Percentiles rank a stretch among this genome's conserved stretches.
Conservation (phyloP, 2,888 invertebrate genomes). For the Creontiades dilutus region DNA sequence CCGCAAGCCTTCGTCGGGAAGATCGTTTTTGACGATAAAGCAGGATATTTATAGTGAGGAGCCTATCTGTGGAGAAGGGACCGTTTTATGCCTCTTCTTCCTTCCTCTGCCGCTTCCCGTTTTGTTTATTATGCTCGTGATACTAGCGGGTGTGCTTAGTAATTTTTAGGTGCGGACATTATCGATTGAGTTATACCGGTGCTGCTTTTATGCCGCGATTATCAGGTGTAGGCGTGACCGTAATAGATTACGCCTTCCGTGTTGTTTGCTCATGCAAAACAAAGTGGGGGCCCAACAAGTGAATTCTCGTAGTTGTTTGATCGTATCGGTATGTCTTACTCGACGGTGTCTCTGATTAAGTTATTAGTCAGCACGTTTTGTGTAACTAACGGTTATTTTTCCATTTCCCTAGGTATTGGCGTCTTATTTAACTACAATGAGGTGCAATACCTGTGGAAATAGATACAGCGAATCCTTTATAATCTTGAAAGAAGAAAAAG, state of each 20-base stretch:
- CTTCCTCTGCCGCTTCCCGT: constrained; percentile 42
- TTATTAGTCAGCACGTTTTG: too few relatives aligned
- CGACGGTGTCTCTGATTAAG: not conserved
- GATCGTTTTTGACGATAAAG: constrained; percentile 48
- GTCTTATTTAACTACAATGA: too few relatives aligned
- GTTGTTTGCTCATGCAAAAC: constrained; percentile 36
- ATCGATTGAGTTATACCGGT: constrained; percentile 40
- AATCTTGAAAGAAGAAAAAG: too few relatives aligned
- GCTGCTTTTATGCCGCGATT: constrained; percentile 23
- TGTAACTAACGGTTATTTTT: too few relatives aligned
- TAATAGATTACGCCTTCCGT: constrained; percentile 25
- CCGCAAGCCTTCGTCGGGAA: not conserved
- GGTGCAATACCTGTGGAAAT: too few relatives aligned
- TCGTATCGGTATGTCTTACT: constrained; percentile 13
- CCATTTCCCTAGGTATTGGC: too few relatives aligned
- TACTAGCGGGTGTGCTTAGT: not conserved
- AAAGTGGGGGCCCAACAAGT: not conserved
- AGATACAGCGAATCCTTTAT: too few relatives aligned
- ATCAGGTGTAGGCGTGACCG: constrained; percentile 35
- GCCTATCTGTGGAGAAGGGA: constrained; percentile 20
- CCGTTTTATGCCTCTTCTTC: constrained; percentile 42
- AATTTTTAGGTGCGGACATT: constrained; percentile 37
- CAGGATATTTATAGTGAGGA: constrained; percentile 37
- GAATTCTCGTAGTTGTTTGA: constrained; percentile 8
- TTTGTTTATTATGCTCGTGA: constrained; percentile 46